Evolutionary conservation across 2,113 vertebrate genomes (phyloP).

Genomic region (Dunckerocampus dactyliophorus): DNA sequence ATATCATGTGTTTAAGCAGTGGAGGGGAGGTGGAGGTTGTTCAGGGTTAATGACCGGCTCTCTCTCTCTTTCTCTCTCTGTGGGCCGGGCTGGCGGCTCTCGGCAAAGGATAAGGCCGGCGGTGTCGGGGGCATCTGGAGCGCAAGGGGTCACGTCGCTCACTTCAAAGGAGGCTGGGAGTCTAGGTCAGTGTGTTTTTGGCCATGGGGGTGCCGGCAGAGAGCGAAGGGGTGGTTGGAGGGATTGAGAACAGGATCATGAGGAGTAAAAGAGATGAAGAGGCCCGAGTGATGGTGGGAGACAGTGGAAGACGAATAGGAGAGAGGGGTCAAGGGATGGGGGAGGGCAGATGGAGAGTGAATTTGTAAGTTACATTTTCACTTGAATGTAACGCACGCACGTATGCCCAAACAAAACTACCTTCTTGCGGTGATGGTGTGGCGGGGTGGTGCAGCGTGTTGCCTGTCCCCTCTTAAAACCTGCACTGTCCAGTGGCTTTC

Average conservation of each 20-base stretch:
- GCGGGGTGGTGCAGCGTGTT: too few species aligned
- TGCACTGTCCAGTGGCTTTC: too few species aligned
- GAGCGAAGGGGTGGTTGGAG: constrained; percentile 36
- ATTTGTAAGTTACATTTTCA: not conserved
- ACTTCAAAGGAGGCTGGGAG: constrained; percentile 74
- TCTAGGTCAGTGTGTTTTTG: constrained; percentile 67
- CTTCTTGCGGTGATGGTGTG: too few species aligned
- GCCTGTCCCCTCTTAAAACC: too few species aligned
- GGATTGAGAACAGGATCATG: constrained; percentile 40
- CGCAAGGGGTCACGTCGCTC: constrained; percentile 69
- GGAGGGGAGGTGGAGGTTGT: constrained; percentile 62
- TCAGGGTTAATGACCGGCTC: constrained; percentile 72
- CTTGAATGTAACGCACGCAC: too few species aligned
- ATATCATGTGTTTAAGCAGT: constrained; percentile 76
- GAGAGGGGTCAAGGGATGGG: constrained; percentile 22
- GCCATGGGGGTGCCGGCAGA: constrained; percentile 41
- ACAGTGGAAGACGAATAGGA: constrained; percentile 34
- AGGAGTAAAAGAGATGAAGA: constrained; percentile 44
- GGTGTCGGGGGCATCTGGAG: constrained; percentile 72
- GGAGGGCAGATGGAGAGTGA: constrained; percentile 7
- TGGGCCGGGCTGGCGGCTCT: constrained; percentile 60
- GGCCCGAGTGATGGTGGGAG: constrained; percentile 22
- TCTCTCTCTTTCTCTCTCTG: constrained; percentile 22
- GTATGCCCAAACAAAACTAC: too few species aligned
- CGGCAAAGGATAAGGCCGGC: constrained; percentile 67